phyloP scores from a whole-genome alignment of 1,140 invertebrate genomes.

The Condylostylus longicornis region DNA sequence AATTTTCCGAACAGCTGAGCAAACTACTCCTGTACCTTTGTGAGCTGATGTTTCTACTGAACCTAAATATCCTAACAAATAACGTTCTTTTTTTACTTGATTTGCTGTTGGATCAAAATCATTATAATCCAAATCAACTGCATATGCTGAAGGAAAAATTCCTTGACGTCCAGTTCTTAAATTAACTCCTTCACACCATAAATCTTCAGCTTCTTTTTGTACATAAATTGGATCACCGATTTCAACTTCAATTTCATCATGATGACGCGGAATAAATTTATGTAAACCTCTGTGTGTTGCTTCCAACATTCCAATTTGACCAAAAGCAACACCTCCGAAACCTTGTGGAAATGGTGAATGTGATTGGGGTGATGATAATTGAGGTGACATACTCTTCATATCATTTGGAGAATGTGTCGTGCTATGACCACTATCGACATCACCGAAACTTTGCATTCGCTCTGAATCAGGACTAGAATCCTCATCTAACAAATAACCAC shows the following conservation, averaged over 20 bases:
- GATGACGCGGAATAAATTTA: constrained; percentile 86
- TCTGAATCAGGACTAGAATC: constrained; percentile 76
- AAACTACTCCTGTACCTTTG: constrained; percentile 80
- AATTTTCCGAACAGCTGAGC: constrained; percentile 71
- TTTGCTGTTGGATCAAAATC: constrained; percentile 78
- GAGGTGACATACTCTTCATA: constrained; percentile 69
- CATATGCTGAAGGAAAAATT: constrained; percentile 92
- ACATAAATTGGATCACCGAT: constrained; percentile 96
- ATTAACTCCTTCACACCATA: constrained; percentile 97
- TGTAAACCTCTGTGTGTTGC: constrained; percentile 89
- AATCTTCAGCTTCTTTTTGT: constrained; percentile 87
- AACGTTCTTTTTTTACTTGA: constrained; percentile 73
- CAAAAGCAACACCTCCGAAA: constrained; percentile 55
- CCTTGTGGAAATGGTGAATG: constrained; percentile 35
- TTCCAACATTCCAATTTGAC: constrained; percentile 74
- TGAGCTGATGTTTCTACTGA: constrained; percentile 88
- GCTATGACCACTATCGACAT: constrained; percentile 75
- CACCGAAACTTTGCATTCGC: constrained; percentile 51
- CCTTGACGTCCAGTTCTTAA: constrained; percentile 80
- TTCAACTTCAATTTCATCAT: constrained; percentile 90
- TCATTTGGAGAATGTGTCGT: constrained; percentile 76
- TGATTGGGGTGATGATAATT: constrained; percentile 36
- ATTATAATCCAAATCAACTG: constrained; percentile 89
- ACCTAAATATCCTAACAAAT: constrained; percentile 84
- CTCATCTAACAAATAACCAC: constrained; percentile 57